phyloP scores from a whole-genome alignment of 2,888 invertebrate genomes.

The Drosophila vallismaia region DNA sequence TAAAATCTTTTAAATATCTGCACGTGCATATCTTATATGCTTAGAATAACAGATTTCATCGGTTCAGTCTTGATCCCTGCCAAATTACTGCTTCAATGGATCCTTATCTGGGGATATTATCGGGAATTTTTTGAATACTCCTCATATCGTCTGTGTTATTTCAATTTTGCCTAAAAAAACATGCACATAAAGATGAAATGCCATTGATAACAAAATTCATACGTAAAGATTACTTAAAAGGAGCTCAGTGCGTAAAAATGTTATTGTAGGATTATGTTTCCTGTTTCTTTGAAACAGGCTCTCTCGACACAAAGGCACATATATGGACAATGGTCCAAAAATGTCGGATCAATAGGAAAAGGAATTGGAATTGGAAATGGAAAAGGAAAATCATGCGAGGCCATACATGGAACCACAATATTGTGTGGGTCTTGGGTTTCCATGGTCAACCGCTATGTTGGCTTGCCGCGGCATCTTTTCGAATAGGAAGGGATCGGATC shows the following conservation, averaged over 20 bases:
- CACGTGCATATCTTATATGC: conserved; percentile 16
- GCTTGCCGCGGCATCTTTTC: conserved; percentile 61
- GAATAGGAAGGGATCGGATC: conserved; percentile 11
- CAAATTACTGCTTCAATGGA: conserved; percentile 31
- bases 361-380: conserved; percentile 23
- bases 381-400: conserved; percentile 29
- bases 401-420: conserved; percentile 32
- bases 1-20: conserved; percentile 18
- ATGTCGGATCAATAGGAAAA: conserved; percentile 42
- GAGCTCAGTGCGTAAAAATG: conserved; percentile 62
- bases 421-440: conserved; percentile 51
- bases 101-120: conserved; percentile 42
- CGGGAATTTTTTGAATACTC: conserved; percentile 38
- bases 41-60: conserved; percentile 17
- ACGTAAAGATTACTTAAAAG: conserved; percentile 66
- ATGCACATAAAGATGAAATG: conserved; percentile 37
- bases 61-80: conserved; percentile 15
- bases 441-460: conserved; percentile 71
- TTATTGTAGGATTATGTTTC: conserved; percentile 67
- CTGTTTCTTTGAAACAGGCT: conserved; percentile 53
- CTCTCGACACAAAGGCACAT: conserved; percentile 34
- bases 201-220: conserved; percentile 70
- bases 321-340: conserved; percentile 44
- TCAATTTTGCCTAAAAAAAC: conserved; percentile 54
- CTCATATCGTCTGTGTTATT: conserved; percentile 45